A percentile compares a stretch with the other conserved stretches of the same genome.
Evolutionary conservation across 2,888 invertebrate genomes (phyloP).

Genomic region (Harpalus rufipes): DNA sequence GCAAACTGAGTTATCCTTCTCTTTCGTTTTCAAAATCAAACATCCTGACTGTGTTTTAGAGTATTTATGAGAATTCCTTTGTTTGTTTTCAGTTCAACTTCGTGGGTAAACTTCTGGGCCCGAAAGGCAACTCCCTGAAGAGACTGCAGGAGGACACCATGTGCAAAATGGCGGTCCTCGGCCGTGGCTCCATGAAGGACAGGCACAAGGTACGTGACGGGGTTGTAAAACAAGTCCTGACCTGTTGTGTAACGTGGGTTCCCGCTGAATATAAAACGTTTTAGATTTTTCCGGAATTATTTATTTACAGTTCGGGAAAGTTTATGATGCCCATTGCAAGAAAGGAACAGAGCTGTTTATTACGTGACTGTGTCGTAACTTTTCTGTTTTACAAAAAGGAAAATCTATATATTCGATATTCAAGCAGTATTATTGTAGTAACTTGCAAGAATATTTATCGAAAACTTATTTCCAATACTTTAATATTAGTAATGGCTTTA

Average conservation of each 20-base stretch:
- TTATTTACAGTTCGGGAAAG: slow-evolving; percentile 20
- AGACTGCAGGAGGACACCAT: slow-evolving; percentile 95
- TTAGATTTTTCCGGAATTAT: slow-evolving; percentile 45
- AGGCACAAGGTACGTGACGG: slow-evolving; percentile 85
- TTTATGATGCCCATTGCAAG: slow-evolving; percentile 8
- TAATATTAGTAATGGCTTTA: no score
- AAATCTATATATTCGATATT: neutral
- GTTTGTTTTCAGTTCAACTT: slow-evolving; percentile 90
- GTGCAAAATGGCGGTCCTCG: slow-evolving; percentile 97
- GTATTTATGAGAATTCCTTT: slow-evolving; percentile 63
- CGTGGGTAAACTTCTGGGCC: slow-evolving; percentile 95
- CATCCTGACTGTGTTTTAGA: neutral
- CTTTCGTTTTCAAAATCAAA: neutral
- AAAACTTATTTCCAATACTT: no score
- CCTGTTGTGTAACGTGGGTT: slow-evolving; percentile 31
- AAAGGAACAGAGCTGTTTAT: slow-evolving; percentile 10
- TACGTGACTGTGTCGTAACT: neutral
- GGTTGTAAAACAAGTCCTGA: slow-evolving; percentile 17
- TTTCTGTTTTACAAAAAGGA: neutral
- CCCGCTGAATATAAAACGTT: slow-evolving; percentile 53
- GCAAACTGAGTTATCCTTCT: neutral
- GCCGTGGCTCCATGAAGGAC: slow-evolving; percentile 96
- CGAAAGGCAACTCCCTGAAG: slow-evolving; percentile 95
- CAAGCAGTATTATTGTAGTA: neutral
- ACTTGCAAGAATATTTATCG: no score